Conservation (phyloP, 2,113 vertebrate genomes). For the Austrofundulus limnaeus region DNA sequence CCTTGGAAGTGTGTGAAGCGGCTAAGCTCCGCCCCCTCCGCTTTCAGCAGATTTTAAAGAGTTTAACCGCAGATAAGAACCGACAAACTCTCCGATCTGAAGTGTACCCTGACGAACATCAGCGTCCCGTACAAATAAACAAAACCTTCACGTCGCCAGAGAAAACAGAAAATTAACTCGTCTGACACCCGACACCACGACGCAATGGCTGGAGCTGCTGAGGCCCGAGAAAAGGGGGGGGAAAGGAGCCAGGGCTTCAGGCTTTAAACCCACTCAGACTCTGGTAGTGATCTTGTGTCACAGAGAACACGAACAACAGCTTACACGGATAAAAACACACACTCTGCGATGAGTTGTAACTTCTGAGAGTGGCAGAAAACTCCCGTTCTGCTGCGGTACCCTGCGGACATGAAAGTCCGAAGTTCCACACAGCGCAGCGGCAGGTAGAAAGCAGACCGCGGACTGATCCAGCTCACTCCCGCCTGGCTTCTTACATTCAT, state of each 20-base stretch:
- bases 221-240: conserved; percentile 49
- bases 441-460: not conserved
- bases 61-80: not conserved
- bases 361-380: too few relatives aligned
- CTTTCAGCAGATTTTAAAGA: not conserved
- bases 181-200: conserved; percentile 67
- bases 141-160: conserved; percentile 15
- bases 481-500: too few relatives aligned
- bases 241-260: conserved; percentile 18
- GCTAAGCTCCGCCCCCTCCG: too few relatives aligned
- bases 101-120: not conserved
- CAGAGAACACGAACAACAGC: not conserved
- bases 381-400: conserved; percentile 7
- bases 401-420: conserved; percentile 35
- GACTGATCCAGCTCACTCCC: not conserved
- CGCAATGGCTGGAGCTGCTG: conserved; percentile 51
- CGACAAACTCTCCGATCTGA: too few relatives aligned
- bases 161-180: conserved; percentile 12
- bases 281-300: too few relatives aligned
- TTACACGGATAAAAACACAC: not conserved
- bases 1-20: too few relatives aligned
- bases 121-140: not conserved
- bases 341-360: not conserved
- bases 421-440: conserved; percentile 21
- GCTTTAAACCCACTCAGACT: conserved; percentile 12